Percentiles rank a stretch among this genome's conserved stretches.
Conservation (phyloP, 2,888 invertebrate species). For the Tetheella fluctuosa region DNA sequence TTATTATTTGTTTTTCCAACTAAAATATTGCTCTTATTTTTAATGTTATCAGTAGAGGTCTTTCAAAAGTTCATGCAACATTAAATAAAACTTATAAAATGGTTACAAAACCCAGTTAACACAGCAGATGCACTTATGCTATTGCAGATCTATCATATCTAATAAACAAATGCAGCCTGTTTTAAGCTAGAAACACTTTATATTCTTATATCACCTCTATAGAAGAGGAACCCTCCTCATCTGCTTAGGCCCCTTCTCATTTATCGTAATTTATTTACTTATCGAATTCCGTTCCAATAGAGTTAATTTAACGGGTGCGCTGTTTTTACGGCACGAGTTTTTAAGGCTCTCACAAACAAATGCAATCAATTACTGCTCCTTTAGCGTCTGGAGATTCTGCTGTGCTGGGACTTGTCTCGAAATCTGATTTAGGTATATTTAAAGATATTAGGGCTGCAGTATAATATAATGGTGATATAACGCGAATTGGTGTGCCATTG, state of each 20-base stretch:
- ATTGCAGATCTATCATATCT: too few species aligned
- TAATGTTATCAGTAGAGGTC: too few species aligned
- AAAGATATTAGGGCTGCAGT: background rate
- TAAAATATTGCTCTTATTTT: too few species aligned
- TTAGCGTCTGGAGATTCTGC: background rate
- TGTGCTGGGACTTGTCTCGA: background rate
- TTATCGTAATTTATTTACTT: slow-evolving; percentile 27
- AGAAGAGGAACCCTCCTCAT: slow-evolving; percentile 11
- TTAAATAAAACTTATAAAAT: too few species aligned
- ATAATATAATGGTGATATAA: background rate
- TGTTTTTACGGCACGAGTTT: slow-evolving; percentile 34
- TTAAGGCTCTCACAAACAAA: slow-evolving; percentile 38
- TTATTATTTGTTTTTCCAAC: too few species aligned
- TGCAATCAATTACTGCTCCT: slow-evolving; percentile 36
- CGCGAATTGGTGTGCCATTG: background rate
- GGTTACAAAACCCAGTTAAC: too few species aligned
- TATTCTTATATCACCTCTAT: background rate
- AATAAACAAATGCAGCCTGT: too few species aligned
- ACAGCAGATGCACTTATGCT: too few species aligned
- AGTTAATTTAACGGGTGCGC: slow-evolving; percentile 23
- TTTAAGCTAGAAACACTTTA: too few species aligned
- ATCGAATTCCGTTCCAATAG: slow-evolving; percentile 19
- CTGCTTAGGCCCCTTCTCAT: slow-evolving; percentile 15
- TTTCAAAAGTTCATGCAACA: too few species aligned
- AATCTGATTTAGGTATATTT: slow-evolving; percentile 6